Base-by-base conservation (phyloP, 2,888 invertebrate species). In the Epinotia ramella region DNA sequence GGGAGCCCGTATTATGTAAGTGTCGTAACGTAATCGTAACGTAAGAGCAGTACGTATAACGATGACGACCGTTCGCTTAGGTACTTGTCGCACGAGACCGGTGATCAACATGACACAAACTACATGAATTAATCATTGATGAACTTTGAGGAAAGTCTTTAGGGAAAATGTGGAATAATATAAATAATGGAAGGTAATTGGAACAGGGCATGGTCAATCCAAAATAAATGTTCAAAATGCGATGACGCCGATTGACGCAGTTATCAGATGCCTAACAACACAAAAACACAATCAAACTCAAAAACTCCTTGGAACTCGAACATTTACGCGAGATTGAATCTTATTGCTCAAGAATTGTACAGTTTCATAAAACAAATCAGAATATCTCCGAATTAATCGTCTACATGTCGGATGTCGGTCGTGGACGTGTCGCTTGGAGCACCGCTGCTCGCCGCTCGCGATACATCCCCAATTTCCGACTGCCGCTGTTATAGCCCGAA, bases 401-500 rank as follows among this genome's bases (percentile, higher is more conserved):
- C 16, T 16, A 49, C 49, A 16, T 16, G 13, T 49, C 49, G 16
- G 49, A 49, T 16, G 13, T 13, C 16, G 49, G 5, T 49, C 49
- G 46, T 70, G 24, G 24, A n/a, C 59, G 62, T 49, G 46, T 69
- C 44, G 28, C 69, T 63, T 60, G 28, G 53, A 82, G 82, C 83
- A 85, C 87, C 86, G 88, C 85, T 86, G 86, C 84, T 88, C 86
- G 87, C 85, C 85, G 85, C 86, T 88, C 85, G 81, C 87, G 86
- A 87, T 86, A 87, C 87, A 87, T 84, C 84, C 83, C 84, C 86
- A 84, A 86, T 86, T 87, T 87, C 87, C 84, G 74, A 80, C 85
- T 85, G 88, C 85, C 84, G 82, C 86, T 62, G 62, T 75, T 84
- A 86, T 87, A 86, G 85, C 86, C 81, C 80, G 82, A 80, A 78